Base-by-base conservation (phyloP, 2,113 vertebrate genomes). In the Pelobates fuscus region DNA sequence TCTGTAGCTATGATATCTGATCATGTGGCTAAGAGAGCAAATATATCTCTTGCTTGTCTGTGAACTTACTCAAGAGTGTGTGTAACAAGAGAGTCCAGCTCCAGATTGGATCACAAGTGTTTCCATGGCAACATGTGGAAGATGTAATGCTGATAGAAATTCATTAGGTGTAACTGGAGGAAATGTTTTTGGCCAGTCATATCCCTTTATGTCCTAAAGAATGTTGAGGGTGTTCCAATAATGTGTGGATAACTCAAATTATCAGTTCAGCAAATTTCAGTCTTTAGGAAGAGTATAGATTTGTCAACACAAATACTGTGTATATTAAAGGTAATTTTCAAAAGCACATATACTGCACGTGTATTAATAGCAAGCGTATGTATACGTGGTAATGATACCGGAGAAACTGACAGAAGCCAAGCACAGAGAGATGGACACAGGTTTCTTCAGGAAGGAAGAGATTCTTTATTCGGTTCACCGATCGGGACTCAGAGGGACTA, bases 111-210 rank as follows among this genome's bases (percentile, higher is more conserved):
- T 65, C 49, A 46, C 29, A 52, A 26, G 24, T 55, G 30, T 66
- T 57, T 66, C 62, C 52, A 74, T 65, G 57, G 71, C 17, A 74
- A 66, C 61, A 66, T 55, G 52, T 74, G 71, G 49, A 43, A 74
- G 62, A 58, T 23, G 65, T 74, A 74, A 74, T 66, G 62, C 54
- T 66, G 49, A 65, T 63, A 65, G 52, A 58, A 66, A 65, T 57
- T 72, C 59, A 72, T 72, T 72, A 71, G 21, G 71, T 73, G 71
- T 57, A 65, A 73, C 71, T 74, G 49, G 24, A 66, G 54, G 62
- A 27, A 57, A 57, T 66, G 62, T 26, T 26, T 44, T 74, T 57
- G 43, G 46, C 54, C 65, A 30, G 24, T 10, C 30, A 74, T 74
- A 37, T 37, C 32, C 32, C 32, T 37, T 6, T 10, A 37, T 37